phyloP scores from a whole-genome alignment of 2,888 invertebrate genomes.

The Lasius platythorax region DNA sequence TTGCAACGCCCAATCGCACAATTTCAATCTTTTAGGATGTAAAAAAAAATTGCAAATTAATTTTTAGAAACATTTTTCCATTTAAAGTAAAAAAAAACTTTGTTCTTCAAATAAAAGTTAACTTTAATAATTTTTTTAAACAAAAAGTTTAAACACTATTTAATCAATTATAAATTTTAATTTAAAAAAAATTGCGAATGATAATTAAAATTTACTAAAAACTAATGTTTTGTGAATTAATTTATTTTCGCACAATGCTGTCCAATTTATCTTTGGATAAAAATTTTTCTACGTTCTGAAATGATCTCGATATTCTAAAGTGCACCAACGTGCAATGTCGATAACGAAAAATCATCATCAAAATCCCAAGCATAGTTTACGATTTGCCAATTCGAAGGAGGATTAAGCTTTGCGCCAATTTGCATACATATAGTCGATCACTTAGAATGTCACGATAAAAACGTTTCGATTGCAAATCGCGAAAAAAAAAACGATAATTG shows the following conservation, averaged over 20 bases:
- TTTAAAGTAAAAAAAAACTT: too few species aligned
- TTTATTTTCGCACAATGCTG: neutral
- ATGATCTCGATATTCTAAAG: slow-evolving; percentile 52
- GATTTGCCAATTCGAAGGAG: slow-evolving; percentile 71
- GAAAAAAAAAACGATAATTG: slow-evolving; percentile 79
- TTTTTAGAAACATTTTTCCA: too few species aligned
- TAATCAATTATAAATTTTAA: too few species aligned
- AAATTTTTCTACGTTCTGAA: slow-evolving; percentile 23
- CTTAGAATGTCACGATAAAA: slow-evolving; percentile 69
- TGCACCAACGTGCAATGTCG: slow-evolving; percentile 28
- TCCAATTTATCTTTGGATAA: slow-evolving; percentile 21
- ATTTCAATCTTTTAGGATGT: neutral
- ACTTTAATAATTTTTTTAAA: too few species aligned
- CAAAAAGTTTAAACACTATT: too few species aligned
- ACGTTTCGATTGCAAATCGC: slow-evolving; percentile 56
- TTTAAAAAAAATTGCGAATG: neutral
- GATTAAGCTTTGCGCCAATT: slow-evolving; percentile 74
- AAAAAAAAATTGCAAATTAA: neutral
- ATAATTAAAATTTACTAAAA: neutral
- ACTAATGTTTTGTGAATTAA: neutral
- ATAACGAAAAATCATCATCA: slow-evolving; percentile 75
- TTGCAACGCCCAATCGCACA: neutral
- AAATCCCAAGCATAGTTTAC: slow-evolving; percentile 77
- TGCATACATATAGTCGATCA: slow-evolving; percentile 78
- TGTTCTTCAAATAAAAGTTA: too few species aligned